These are phyloP conservation scores for Cheilosia variabilis DNA, from an alignment of 2,888 invertebrate species.

Conservation along the genomic window DNA sequence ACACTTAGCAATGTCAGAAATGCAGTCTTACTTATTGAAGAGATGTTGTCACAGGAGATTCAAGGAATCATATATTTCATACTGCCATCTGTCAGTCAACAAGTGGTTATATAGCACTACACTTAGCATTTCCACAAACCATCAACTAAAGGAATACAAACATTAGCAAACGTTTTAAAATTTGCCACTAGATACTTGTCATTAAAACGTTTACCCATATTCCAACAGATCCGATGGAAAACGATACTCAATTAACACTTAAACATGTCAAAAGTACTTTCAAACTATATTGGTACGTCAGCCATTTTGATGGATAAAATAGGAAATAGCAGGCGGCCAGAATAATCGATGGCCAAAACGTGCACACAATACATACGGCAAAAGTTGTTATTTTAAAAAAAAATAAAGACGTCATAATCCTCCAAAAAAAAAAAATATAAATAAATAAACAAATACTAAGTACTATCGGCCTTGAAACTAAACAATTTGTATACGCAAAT, in stretches of 20 bases:
- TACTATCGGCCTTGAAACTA: conserved; percentile 37
- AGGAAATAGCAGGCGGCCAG: conserved; percentile 11
- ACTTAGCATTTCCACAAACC: too few relatives aligned
- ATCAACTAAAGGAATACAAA: too few relatives aligned
- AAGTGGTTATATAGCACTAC: too few relatives aligned
- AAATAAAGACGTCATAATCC: conserved; percentile 26
- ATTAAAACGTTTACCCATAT: too few relatives aligned
- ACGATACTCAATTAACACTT: conserved; percentile 13
- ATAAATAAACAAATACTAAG: conserved; percentile 11
- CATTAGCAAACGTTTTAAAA: too few relatives aligned
- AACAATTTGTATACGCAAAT: conserved; percentile 15
- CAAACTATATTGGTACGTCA: conserved; percentile 13
- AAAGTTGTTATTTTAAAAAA: conserved; percentile 2
- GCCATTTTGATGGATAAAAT: conserved; percentile 6
- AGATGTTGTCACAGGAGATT: too few relatives aligned
- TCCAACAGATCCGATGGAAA: background rate
- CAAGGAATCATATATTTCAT: too few relatives aligned
- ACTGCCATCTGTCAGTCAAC: too few relatives aligned
- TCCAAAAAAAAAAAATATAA: background rate
- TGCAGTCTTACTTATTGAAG: too few relatives aligned
- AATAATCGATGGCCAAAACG: conserved; percentile 23
- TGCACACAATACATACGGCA: background rate
- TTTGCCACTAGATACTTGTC: too few relatives aligned
- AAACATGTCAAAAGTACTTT: conserved; percentile 22
- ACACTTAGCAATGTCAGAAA: too few relatives aligned